Percentiles rank a stretch among this genome's conserved stretches.
Evolutionary conservation across 2,113 vertebrate species (phyloP).

Genomic region (Eptesicus fuscus): DNA sequence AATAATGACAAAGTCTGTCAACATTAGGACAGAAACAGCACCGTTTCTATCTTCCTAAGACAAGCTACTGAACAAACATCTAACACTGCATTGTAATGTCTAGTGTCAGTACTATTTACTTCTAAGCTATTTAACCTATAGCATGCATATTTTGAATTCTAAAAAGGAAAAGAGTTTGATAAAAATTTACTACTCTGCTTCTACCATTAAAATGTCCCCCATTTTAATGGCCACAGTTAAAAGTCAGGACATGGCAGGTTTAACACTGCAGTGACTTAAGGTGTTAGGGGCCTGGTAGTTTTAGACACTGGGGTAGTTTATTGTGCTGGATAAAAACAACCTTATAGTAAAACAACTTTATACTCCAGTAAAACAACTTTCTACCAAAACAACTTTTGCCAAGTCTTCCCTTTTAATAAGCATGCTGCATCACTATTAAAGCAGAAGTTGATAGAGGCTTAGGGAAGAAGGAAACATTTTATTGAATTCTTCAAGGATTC

Average conservation of each 20-base stretch:
- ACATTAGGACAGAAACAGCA: not conserved
- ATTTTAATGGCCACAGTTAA: not conserved
- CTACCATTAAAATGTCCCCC: not conserved
- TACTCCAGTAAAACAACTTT: not conserved
- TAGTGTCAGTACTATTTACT: not conserved
- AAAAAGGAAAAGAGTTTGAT: not conserved
- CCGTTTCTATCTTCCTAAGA: not conserved
- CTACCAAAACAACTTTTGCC: not conserved
- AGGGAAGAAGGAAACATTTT: not conserved
- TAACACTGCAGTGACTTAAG: not conserved
- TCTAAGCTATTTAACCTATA: not conserved
- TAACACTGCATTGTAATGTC: not conserved
- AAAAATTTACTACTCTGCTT: not conserved
- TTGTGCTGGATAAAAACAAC: not conserved
- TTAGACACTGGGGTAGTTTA: not conserved
- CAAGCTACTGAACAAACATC: not conserved
- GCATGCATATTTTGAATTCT: not conserved
- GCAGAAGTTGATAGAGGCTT: not conserved
- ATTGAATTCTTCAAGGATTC: not conserved
- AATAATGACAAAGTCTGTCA: not conserved
- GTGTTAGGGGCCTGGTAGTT: not conserved
- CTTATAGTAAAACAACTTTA: not conserved
- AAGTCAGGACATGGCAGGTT: not conserved
- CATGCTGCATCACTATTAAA: not conserved
- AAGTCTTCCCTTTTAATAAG: not conserved